Conservation (phyloP, 1,140 invertebrate species). For the Calephelis nemesis region DNA sequence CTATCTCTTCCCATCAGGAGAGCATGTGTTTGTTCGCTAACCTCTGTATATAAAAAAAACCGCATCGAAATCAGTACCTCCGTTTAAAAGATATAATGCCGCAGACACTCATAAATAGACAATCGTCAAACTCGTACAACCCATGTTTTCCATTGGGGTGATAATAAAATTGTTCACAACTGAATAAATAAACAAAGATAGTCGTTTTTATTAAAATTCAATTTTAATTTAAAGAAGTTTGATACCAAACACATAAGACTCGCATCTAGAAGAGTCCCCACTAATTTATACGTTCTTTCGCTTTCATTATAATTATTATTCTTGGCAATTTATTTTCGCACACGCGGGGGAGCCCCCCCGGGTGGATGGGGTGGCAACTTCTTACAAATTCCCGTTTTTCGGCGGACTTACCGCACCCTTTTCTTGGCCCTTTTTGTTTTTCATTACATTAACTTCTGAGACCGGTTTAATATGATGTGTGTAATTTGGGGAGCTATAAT, state of each 20-base stretch:
- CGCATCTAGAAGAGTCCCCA: constrained; percentile 59
- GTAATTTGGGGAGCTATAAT: constrained; percentile 60
- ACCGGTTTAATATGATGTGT: constrained; percentile 63
- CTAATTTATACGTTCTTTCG: constrained; percentile 79
- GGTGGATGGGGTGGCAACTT: constrained; percentile 56
- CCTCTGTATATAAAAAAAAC: no score
- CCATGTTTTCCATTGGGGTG: no score
- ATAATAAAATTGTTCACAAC: no score
- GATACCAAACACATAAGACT: constrained; percentile 25
- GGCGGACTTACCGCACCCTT: constrained; percentile 76
- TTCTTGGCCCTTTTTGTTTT: constrained; percentile 79
- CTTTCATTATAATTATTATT: constrained; percentile 80
- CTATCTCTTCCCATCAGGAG: no score
- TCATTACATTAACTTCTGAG: constrained; percentile 78
- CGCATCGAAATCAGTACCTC: no score
- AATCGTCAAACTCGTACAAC: no score
- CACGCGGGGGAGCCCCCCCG: constrained; percentile 66
- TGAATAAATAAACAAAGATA: no score
- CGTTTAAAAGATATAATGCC: no score
- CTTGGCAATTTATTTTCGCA: constrained; percentile 79
- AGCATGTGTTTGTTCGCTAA: no score
- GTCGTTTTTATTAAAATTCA: not conserved
- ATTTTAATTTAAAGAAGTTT: not conserved
- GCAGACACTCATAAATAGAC: no score
- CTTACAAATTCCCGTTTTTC: constrained; percentile 78